Conservation (phyloP, 2,797 vertebrate genomes). For the Enoplosus armatus region DNA sequence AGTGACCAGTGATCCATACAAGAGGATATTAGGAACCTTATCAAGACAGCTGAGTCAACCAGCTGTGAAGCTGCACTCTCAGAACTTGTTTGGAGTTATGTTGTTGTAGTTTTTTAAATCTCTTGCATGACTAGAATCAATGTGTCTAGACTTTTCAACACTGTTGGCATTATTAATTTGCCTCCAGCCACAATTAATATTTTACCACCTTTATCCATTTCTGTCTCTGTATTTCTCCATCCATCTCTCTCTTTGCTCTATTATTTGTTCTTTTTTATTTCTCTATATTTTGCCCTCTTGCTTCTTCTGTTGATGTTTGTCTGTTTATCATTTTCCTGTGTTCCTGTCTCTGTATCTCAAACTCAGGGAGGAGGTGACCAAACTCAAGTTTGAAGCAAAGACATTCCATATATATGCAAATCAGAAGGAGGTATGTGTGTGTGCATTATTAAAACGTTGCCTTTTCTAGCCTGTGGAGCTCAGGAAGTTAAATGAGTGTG, state of each 20-base stretch:
- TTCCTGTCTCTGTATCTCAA: slow-evolving; percentile 32
- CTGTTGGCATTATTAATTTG: slow-evolving; percentile 32
- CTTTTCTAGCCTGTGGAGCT: slow-evolving; percentile 23
- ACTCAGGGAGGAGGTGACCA: slow-evolving; percentile 96
- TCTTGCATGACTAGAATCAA: slow-evolving; percentile 25
- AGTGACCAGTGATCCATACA: neutral
- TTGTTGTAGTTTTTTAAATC: neutral
- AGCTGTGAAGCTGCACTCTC: neutral
- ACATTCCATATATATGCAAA: slow-evolving; percentile 99
- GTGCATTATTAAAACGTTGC: slow-evolving; percentile 56
- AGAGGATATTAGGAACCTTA: slow-evolving; percentile 7
- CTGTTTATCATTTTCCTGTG: slow-evolving; percentile 5
- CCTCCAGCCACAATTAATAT: slow-evolving; percentile 48
- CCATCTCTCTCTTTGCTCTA: neutral
- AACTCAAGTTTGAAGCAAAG: slow-evolving; percentile 99
- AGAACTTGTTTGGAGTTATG: neutral
- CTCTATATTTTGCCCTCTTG: neutral
- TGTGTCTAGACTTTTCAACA: slow-evolving; percentile 31
- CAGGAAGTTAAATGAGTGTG: slow-evolving; percentile 42
- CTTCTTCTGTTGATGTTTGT: slow-evolving; percentile 5
- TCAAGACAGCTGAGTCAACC: neutral
- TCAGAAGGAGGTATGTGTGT: slow-evolving; percentile 94
- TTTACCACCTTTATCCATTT: slow-evolving; percentile 41
- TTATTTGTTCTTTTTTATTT: neutral
- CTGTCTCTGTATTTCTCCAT: slow-evolving; percentile 4